Conservation (phyloP, 1,140 invertebrate genomes). For the Lethocerus indicus region DNA sequence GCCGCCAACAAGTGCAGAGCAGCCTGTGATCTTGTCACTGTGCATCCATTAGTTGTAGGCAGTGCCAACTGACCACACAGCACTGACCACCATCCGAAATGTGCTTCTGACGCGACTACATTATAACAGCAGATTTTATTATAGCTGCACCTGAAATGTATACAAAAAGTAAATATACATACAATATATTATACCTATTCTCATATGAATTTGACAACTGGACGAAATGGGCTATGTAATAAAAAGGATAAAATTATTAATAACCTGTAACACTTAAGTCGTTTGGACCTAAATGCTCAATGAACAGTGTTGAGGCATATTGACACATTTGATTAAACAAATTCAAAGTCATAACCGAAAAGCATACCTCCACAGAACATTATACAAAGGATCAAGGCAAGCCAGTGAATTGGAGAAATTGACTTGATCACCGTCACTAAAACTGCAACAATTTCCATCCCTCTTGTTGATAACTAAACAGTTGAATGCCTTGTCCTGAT, state of each 20-base stretch:
- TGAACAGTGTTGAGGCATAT: too few species aligned
- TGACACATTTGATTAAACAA: too few species aligned
- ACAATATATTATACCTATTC: too few species aligned
- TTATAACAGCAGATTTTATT: slow-evolving; percentile 16
- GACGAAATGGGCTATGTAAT: too few species aligned
- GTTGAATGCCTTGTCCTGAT: slow-evolving; percentile 49
- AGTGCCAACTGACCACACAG: slow-evolving; percentile 64
- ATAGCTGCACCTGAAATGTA: background rate
- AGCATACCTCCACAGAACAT: slow-evolving; percentile 71
- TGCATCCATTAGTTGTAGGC: slow-evolving; percentile 47
- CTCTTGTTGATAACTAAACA: slow-evolving; percentile 68
- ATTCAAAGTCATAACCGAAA: too few species aligned
- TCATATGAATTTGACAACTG: too few species aligned
- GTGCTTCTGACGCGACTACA: slow-evolving; percentile 13
- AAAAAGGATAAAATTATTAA: too few species aligned
- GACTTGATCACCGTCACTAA: slow-evolving; percentile 56
- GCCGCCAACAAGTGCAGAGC: slow-evolving; percentile 77
- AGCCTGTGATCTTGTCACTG: slow-evolving; percentile 64
- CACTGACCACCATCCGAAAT: slow-evolving; percentile 28
- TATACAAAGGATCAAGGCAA: slow-evolving; percentile 76
- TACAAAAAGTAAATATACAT: too few species aligned
- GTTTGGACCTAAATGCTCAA: too few species aligned
- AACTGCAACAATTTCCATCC: slow-evolving; percentile 69
- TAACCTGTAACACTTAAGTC: too few species aligned
- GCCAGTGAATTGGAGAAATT: slow-evolving; percentile 50